Conservation (phyloP, 2,888 invertebrate species). For the Sialis lutaria region DNA sequence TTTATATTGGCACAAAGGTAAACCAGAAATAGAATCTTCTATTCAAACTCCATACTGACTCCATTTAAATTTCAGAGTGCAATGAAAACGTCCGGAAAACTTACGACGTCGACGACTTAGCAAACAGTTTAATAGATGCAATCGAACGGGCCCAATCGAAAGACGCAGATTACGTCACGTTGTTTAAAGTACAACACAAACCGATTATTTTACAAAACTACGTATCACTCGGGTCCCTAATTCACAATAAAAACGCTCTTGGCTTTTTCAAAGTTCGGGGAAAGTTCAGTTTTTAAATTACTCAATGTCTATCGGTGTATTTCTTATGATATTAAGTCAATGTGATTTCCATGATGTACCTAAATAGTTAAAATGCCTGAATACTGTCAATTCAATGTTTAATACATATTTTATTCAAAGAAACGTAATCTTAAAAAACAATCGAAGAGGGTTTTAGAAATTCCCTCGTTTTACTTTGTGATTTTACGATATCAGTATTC, state of each 20-base stretch:
- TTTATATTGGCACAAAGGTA: slow-evolving; percentile 55
- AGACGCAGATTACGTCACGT: slow-evolving; percentile 20
- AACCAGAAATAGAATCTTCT: slow-evolving; percentile 4
- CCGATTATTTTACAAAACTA: slow-evolving; percentile 67
- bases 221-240: slow-evolving; percentile 56
- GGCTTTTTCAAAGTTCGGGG: slow-evolving; percentile 80
- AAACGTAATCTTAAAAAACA: no score
- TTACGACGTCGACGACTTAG: slow-evolving; percentile 44
- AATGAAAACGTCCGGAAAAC: slow-evolving; percentile 19
- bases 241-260: slow-evolving; percentile 67
- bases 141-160: slow-evolving; percentile 26
- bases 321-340: no score
- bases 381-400: no score
- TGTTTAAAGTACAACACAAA: slow-evolving; percentile 41
- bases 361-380: no score
- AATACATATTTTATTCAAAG: no score
- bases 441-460: no score
- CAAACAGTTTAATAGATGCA: slow-evolving; percentile 34
- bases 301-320: not conserved
- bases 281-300: slow-evolving; percentile 58
- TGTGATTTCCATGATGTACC: no score
- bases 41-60: not conserved
- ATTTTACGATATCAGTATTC: no score
- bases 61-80: slow-evolving; percentile 15
- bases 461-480: no score